A percentile compares a stretch with the other conserved stretches of the same genome.
Evolutionary conservation across 2,888 invertebrate genomes (phyloP).

Genomic region (Eupsilia transversa): DNA sequence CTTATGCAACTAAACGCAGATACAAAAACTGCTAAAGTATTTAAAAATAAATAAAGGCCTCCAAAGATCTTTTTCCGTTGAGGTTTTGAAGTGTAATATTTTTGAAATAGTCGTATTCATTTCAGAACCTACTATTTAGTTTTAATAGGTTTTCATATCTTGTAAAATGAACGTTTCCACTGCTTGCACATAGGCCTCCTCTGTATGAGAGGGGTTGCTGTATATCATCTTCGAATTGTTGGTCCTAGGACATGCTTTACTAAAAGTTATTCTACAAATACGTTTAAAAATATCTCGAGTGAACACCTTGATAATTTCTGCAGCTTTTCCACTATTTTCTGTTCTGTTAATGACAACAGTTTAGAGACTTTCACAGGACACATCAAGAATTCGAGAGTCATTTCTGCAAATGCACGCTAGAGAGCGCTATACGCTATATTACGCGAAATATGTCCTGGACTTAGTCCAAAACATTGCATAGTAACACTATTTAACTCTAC

Average conservation of each 20-base stretch:
- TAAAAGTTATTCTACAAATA: background rate
- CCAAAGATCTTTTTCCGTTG: background rate
- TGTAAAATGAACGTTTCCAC: background rate
- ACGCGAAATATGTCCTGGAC: slow-evolving; percentile 6
- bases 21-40: background rate
- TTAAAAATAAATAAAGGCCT: background rate
- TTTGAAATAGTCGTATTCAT: background rate
- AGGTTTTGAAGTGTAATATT: background rate
- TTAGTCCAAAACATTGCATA: slow-evolving; percentile 41
- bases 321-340: background rate
- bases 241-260: background rate
- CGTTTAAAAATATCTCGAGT: background rate
- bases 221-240: background rate
- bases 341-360: slow-evolving; percentile 11
- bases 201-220: background rate
- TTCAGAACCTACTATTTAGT: background rate
- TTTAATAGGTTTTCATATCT: background rate
- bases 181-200: background rate
- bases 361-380: slow-evolving; percentile 1
- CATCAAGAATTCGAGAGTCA: slow-evolving; percentile 18
- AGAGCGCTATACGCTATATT: slow-evolving; percentile 6
- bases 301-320: background rate
- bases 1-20: background rate
- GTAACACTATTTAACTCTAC: slow-evolving; percentile 24
- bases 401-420: slow-evolving; percentile 17